Evolutionary conservation across 1,140 invertebrate species (phyloP).

Genomic region (Caenorhabditis brenneri): DNA sequence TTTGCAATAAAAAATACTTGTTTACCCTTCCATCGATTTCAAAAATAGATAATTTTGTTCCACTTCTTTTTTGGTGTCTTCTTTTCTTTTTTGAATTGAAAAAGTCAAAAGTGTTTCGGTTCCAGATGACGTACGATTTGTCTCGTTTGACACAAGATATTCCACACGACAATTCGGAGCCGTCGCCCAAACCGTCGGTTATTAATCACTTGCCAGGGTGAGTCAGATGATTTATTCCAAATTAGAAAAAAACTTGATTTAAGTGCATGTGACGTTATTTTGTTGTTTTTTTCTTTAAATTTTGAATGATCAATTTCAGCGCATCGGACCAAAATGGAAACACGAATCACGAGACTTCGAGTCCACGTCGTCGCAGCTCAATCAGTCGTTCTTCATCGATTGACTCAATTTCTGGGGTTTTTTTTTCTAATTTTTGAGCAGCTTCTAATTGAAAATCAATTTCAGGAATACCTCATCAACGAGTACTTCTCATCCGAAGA

Average conservation of each 20-base stretch:
- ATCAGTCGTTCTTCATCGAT: slow-evolving; percentile 33
- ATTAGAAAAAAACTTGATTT: not conserved
- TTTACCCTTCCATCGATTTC: not conserved
- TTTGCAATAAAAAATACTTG: not conserved
- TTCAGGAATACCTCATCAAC: not conserved
- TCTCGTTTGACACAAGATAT: slow-evolving; percentile 24
- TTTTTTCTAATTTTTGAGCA: not conserved
- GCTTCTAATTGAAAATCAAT: not conserved
- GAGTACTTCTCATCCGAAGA: slow-evolving; percentile 39
- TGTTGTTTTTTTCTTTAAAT: not conserved
- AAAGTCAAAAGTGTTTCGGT: not conserved
- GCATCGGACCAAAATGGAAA: slow-evolving; percentile 23
- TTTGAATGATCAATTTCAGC: not conserved
- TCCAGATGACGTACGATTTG: slow-evolving; percentile 37
- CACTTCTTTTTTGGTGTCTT: not conserved
- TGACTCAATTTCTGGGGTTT: slow-evolving; percentile 44
- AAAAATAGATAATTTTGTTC: not conserved
- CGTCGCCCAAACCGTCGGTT: slow-evolving; percentile 1
- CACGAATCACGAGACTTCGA: not conserved
- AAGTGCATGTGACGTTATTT: not conserved
- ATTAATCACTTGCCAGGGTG: not conserved
- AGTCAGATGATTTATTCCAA: not conserved
- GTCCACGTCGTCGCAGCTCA: not conserved
- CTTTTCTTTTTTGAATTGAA: not conserved
- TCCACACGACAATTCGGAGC: slow-evolving; percentile 27